A percentile compares a stretch with the other conserved stretches of the same genome.
Evolutionary conservation across 2,113 vertebrate species (phyloP).

Genomic region (Prionailurus bengalensis): DNA sequence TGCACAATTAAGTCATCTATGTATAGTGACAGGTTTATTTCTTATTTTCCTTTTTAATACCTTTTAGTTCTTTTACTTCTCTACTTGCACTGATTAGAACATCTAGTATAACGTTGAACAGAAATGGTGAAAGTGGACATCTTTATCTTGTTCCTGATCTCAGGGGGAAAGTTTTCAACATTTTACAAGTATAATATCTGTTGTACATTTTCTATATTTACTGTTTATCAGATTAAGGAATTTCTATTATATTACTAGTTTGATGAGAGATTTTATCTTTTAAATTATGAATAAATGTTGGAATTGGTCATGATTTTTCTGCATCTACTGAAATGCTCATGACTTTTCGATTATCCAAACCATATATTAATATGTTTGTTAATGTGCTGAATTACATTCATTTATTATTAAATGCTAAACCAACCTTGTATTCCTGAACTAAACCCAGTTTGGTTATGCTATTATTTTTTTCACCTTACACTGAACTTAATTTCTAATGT

Average conservation of each 20-base stretch:
- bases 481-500: neutral
- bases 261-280: neutral
- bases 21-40: neutral
- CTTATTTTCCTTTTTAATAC: neutral
- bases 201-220: conserved; percentile 1
- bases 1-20: neutral
- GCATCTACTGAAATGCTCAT: neutral
- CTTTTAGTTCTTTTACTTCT: neutral
- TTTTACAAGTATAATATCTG: neutral
- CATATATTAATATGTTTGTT: neutral
- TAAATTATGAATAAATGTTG: conserved; percentile 6
- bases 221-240: conserved; percentile 19
- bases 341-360: neutral
- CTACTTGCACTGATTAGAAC: neutral
- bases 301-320: conserved; percentile 48
- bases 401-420: conserved; percentile 23
- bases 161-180: neutral
- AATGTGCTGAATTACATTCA: neutral
- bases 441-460: neutral
- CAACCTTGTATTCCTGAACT: neutral
- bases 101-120: neutral
- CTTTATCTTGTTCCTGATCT: neutral
- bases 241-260: neutral
- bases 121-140: neutral
- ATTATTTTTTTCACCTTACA: conserved; percentile 23